These are phyloP conservation scores for Hydrochoerus hydrochaeris DNA, from an alignment of 2,113 vertebrate species.

Conservation along the genomic window DNA sequence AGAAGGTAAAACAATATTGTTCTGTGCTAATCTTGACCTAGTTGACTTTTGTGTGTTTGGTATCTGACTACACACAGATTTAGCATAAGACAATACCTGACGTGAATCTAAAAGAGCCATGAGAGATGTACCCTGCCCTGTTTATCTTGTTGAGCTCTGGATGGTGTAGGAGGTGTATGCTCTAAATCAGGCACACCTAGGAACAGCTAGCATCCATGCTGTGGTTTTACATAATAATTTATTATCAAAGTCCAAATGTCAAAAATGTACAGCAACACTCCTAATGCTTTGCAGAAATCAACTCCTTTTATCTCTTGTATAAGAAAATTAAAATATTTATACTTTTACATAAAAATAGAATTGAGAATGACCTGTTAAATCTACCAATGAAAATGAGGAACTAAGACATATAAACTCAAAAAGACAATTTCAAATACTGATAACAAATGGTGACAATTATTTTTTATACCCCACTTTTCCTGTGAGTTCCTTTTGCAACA, in stretches of 20 bases:
- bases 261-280: neutral
- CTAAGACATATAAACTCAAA: neutral
- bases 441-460: neutral
- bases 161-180: neutral
- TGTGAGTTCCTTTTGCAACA: neutral
- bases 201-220: neutral
- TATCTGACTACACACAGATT: neutral
- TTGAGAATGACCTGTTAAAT: neutral
- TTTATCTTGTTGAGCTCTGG: conserved; percentile 51
- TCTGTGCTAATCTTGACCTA: neutral
- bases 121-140: neutral
- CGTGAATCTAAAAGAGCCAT: neutral
- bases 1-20: neutral
- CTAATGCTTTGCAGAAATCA: conserved; percentile 44
- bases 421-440: neutral
- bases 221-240: conserved; percentile 40
- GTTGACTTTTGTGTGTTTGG: conserved; percentile 6
- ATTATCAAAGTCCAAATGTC: conserved; percentile 40
- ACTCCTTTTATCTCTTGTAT: neutral
- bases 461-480: neutral
- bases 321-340: conserved; percentile 11
- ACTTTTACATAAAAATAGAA: neutral
- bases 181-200: conserved; percentile 15
- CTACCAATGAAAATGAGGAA: neutral
- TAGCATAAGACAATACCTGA: neutral